These are phyloP conservation scores for Hypercompe scribonia DNA, from an alignment of 2,888 invertebrate species.

Conservation along the genomic window DNA sequence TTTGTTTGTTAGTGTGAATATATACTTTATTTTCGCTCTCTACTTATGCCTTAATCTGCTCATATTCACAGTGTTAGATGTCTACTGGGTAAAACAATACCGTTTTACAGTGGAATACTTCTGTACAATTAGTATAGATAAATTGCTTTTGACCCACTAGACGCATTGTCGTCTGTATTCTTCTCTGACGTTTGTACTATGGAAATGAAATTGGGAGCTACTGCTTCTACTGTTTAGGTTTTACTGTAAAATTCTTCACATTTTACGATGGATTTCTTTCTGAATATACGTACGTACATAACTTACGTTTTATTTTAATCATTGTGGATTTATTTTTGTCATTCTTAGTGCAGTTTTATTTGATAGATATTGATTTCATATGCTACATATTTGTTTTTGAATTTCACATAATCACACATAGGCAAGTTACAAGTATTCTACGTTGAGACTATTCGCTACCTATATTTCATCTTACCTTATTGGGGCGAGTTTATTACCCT, in stretches of 20 bases:
- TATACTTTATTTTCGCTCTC: background rate
- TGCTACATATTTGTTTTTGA: too few species aligned
- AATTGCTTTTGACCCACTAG: slow-evolving; percentile 69
- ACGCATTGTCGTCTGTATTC: slow-evolving; percentile 31
- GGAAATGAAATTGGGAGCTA: background rate
- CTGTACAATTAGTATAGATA: slow-evolving; percentile 73
- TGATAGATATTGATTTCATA: too few species aligned
- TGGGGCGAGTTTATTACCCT: too few species aligned
- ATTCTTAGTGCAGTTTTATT: too few species aligned
- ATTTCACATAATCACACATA: too few species aligned
- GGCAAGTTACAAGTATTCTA: too few species aligned
- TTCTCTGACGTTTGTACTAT: slow-evolving; percentile 8
- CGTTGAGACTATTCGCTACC: too few species aligned
- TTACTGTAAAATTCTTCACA: background rate
- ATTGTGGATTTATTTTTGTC: too few species aligned
- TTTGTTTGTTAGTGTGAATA: background rate
- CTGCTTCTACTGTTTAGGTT: background rate
- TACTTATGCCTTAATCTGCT: slow-evolving; percentile 33
- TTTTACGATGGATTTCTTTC: background rate
- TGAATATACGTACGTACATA: background rate
- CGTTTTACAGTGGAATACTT: slow-evolving; percentile 68
- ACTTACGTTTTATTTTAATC: too few species aligned
- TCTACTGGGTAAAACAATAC: slow-evolving; percentile 77
- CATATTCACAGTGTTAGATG: slow-evolving; percentile 52
- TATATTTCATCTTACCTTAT: too few species aligned